phyloP scores from a whole-genome alignment of 2,888 invertebrate species.

The Melanargia galathea region DNA sequence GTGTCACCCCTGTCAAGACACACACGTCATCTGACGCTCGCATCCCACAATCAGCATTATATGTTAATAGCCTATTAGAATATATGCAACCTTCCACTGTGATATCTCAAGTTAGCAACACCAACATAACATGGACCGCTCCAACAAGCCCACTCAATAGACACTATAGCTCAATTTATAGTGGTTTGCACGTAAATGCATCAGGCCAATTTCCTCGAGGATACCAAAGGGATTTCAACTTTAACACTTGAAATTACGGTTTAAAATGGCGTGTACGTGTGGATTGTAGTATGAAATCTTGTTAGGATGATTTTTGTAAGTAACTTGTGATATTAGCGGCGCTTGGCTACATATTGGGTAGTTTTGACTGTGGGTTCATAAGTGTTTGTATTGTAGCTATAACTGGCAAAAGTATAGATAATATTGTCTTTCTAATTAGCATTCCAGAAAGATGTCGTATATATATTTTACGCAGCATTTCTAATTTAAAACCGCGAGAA shows the following conservation, averaged over 20 bases:
- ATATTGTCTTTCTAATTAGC: no score
- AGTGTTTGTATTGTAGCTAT: background rate
- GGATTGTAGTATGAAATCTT: constrained; percentile 59
- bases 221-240: background rate
- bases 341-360: constrained; percentile 16
- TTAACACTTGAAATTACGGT: background rate
- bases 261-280: constrained; percentile 54
- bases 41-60: constrained; percentile 84
- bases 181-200: constrained; percentile 50
- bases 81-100: constrained; percentile 71
- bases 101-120: constrained; percentile 55
- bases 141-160: constrained; percentile 42
- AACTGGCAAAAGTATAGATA: background rate
- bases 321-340: constrained; percentile 15
- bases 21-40: constrained; percentile 70
- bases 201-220: constrained; percentile 25
- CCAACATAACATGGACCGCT: constrained; percentile 51
- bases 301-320: constrained; percentile 45
- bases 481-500: no score
- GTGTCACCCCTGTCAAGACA: constrained; percentile 50
- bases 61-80: constrained; percentile 83
- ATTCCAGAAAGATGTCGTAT: no score
- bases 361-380: background rate
- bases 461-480: no score
- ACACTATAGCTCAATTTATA: constrained; percentile 47